Evolutionary conservation across 2,888 invertebrate species (phyloP).

Genomic region (Parasteatoda lunata): DNA sequence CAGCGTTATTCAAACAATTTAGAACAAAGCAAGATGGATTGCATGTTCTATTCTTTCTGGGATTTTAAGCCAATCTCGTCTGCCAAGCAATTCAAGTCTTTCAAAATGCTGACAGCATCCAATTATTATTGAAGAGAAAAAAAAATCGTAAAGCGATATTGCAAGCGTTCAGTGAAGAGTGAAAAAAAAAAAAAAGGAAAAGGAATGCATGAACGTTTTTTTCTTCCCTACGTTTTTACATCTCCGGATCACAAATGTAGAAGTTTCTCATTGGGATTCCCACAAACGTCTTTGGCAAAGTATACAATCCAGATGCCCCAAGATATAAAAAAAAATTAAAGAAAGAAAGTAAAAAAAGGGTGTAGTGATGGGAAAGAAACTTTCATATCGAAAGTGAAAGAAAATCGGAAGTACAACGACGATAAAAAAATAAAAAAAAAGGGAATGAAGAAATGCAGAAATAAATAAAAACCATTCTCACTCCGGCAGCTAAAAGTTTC

Average conservation of each 20-base stretch:
- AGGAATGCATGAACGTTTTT: no score
- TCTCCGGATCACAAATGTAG: conserved; percentile 8
- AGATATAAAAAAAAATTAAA: background rate
- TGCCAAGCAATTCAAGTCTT: no score
- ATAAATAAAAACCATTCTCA: conserved; percentile 20
- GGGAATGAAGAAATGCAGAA: conserved; percentile 21
- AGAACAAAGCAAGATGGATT: no score
- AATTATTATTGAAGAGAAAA: no score
- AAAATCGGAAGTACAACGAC: conserved; percentile 50
- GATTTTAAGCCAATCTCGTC: no score
- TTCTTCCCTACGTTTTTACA: no score
- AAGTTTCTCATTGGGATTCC: conserved; percentile 50
- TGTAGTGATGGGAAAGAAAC: conserved; percentile 11
- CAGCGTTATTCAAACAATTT: no score
- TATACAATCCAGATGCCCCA: conserved; percentile 38
- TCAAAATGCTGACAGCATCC: no score
- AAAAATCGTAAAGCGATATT: no score
- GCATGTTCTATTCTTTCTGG: no score
- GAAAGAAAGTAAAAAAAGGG: conserved; percentile 4
- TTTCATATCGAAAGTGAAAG: conserved; percentile 51
- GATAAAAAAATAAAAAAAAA: conserved; percentile 13
- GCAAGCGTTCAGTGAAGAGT: no score
- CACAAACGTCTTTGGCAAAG: conserved; percentile 18
- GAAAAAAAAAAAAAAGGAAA: no score
- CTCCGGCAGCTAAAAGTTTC: conserved; percentile 55